Evolutionary conservation across 2,797 vertebrate genomes (phyloP).

Genomic region (Schizopygopsis malacanthus): DNA sequence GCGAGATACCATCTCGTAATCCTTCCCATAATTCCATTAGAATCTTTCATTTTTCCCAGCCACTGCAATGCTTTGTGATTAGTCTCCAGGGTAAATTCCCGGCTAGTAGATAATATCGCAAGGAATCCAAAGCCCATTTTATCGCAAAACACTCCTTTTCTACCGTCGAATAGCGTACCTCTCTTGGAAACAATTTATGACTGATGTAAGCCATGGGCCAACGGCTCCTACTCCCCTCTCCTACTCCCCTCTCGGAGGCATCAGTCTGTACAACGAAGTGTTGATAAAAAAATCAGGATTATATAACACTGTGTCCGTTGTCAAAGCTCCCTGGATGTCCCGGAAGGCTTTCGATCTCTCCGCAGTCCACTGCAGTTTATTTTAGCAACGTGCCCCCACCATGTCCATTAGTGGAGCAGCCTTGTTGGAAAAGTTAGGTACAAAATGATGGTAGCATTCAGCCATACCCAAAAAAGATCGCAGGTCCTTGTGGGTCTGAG

Average conservation of each 20-base stretch:
- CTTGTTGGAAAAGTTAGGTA: background rate
- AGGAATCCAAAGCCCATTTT: too few species aligned
- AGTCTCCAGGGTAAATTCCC: too few species aligned
- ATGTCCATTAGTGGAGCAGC: background rate
- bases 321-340: too few species aligned
- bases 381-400: background rate
- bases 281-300: background rate
- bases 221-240: background rate
- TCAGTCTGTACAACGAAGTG: background rate
- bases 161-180: too few species aligned
- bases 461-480: background rate
- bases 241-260: background rate
- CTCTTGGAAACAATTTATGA: background rate
- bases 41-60: too few species aligned
- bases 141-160: too few species aligned
- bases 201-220: background rate
- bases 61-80: too few species aligned
- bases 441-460: background rate
- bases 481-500: background rate
- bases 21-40: too few species aligned
- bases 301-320: too few species aligned
- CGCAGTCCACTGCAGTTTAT: background rate
- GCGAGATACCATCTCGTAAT: too few species aligned
- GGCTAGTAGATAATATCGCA: too few species aligned
- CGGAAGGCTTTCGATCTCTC: too few species aligned